Conservation (phyloP, 1,140 invertebrate genomes). For the Carcinoscorpius rotundicauda region DNA sequence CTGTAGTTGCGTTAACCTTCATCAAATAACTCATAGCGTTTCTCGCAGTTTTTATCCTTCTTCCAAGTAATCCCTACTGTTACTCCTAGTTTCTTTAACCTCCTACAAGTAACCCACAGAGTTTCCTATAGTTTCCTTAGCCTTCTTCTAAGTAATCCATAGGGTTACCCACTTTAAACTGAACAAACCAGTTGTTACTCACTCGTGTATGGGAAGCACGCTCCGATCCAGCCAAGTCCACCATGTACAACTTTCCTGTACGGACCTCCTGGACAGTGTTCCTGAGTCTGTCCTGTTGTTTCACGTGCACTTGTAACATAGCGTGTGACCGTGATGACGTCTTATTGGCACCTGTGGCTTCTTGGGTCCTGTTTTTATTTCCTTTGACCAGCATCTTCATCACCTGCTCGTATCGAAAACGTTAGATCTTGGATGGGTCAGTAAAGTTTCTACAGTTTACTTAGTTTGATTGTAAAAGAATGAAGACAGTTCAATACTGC, state of each 20-base stretch:
- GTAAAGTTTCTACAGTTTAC: not conserved
- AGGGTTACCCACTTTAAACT: not conserved
- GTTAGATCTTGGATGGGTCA: not conserved
- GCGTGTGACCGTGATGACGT: constrained; percentile 95
- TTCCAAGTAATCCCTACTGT: too few relatives aligned
- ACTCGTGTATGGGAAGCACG: constrained; percentile 75
- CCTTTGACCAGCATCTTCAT: constrained; percentile 70
- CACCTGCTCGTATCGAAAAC: constrained; percentile 46
- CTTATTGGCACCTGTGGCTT: constrained; percentile 93
- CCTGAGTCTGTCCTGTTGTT: constrained; percentile 30
- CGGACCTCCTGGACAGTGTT: constrained; percentile 35
- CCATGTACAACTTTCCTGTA: constrained; percentile 67
- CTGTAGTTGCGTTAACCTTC: too few relatives aligned
- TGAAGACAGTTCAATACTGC: not conserved
- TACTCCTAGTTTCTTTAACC: too few relatives aligned
- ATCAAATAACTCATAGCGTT: too few relatives aligned
- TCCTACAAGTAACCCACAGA: too few relatives aligned
- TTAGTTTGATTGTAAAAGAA: constrained; percentile 5
- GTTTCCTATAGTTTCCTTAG: too few relatives aligned
- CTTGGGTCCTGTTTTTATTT: constrained; percentile 85
- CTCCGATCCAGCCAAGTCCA: constrained; percentile 89
- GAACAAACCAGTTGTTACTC: constrained; percentile 14
- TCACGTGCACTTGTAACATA: constrained; percentile 57
- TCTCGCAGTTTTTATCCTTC: too few relatives aligned
- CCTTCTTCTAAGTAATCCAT: too few relatives aligned